Base-by-base conservation (phyloP, 2,797 vertebrate genomes). In the Antrozous pallidus region DNA sequence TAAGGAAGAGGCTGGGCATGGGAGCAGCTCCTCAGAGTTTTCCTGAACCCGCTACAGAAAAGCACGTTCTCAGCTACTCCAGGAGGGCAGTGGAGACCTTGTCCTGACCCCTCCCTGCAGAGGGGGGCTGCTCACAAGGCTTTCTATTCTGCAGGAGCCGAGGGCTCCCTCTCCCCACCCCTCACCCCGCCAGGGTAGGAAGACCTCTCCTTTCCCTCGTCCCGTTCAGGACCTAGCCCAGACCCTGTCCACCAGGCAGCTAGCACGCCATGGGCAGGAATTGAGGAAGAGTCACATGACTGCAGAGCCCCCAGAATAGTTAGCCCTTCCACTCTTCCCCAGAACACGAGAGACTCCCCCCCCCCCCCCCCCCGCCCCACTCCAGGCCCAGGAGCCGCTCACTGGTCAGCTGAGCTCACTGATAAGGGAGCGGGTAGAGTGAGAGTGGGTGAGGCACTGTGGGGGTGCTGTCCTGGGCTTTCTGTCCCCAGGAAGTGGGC, bases 151-250 rank as follows among this genome's bases (percentile, higher is more conserved):
- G 18, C 5, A 20, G 77, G 22, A 47, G 40, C 28, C 10, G 33
- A 8, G 13, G 16, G 1, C 17, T 1, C 1, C 12, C 2, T 36
- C 13, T 0, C 1, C 40, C 38, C 22, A 26, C 1, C 1, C 45
- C 36, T n/a, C n/a, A n/a, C n/a, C n/a, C n/a, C n/a, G n/a, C n/a
- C 26, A 45, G 49, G 74, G 58, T 8, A 36, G 18, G 24, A 8
- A 65, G 65, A 14, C 56, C 11, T 36, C 24, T 63, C 28, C 7
- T 9, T 33, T 33, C 28, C 54, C 51, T 45, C 6, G 11, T 79
- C 7, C 18, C 63, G 18, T 2, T 45, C n/a, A 24, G 14, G 63
- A 81, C 13, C 24, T 56, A 28, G 38, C 13, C 6, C 74, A 56
- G 45, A 45, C 18, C 54, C 71, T 16, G 38, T 24, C 38, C 17